Percentiles rank a stretch among this genome's conserved stretches.
Conservation (phyloP, 1,140 invertebrate genomes). For the Hycleus cichorii region DNA sequence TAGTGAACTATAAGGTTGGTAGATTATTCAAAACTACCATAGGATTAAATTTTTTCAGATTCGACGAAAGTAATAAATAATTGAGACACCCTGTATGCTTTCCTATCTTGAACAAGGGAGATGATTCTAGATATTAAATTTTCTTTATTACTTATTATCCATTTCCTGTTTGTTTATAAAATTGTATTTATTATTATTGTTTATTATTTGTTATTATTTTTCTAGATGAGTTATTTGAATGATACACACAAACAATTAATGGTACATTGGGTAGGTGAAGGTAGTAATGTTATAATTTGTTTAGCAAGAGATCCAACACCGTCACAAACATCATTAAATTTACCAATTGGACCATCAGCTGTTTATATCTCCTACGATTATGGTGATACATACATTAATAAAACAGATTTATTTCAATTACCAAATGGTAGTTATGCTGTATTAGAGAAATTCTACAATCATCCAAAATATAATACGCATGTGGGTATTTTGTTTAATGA, state of each 20-base stretch:
- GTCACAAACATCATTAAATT: conserved; percentile 35
- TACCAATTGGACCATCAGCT: conserved; percentile 52
- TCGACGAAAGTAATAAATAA: no score
- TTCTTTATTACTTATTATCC: no score
- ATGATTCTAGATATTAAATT: no score
- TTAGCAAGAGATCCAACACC: conserved; percentile 63
- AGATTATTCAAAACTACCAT: no score
- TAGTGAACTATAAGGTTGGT: no score
- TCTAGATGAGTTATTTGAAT: conserved; percentile 63
- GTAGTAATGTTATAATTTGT: conserved; percentile 78
- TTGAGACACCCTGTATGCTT: no score
- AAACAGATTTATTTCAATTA: conserved; percentile 59
- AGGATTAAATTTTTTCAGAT: no score
- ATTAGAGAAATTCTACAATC: conserved; percentile 77
- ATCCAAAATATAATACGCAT: conserved; percentile 65
- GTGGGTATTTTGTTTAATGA: conserved; percentile 48
- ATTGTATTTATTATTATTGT: neutral
- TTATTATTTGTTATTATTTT: conserved; percentile 20
- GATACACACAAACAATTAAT: conserved; percentile 81
- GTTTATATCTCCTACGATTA: conserved; percentile 83
- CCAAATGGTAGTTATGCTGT: conserved; percentile 53
- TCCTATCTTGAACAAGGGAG: no score
- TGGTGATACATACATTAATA: conserved; percentile 69
- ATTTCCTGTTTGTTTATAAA: no score
- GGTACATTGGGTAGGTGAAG: conserved; percentile 84